These are phyloP conservation scores for Physella acuta DNA, from an alignment of 1,140 invertebrate genomes.

Conservation along the genomic window DNA sequence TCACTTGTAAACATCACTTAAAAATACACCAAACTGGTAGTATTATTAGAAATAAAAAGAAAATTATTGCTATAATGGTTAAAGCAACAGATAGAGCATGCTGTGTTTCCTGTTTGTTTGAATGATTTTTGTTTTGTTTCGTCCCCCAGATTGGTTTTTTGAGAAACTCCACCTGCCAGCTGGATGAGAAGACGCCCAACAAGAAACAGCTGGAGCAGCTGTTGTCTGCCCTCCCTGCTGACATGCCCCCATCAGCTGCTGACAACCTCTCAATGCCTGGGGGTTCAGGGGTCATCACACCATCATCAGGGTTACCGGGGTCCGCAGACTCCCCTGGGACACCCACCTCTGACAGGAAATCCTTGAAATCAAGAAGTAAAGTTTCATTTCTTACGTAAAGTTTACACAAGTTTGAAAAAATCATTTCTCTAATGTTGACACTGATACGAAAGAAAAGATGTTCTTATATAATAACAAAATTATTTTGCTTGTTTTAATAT, in stretches of 20 bases:
- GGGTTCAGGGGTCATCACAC: constrained; percentile 18
- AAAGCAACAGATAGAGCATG: no score
- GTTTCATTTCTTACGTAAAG: neutral
- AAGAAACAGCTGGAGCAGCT: constrained; percentile 55
- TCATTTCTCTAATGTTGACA: no score
- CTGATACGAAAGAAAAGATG: no score
- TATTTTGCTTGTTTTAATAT: no score
- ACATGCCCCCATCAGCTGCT: constrained; percentile 23
- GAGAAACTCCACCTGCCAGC: constrained; percentile 51
- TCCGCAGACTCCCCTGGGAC: constrained; percentile 50
- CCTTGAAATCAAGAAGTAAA: constrained; percentile 34
- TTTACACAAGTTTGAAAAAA: no score
- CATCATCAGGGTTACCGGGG: constrained; percentile 17
- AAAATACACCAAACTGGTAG: no score
- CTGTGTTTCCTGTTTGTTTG: no score
- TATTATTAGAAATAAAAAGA: no score
- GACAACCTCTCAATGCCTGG: constrained; percentile 16
- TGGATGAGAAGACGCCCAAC: constrained; percentile 47
- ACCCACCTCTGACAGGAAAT: constrained; percentile 42
- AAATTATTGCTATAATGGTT: no score
- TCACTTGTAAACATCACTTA: no score
- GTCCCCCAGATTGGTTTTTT: constrained; percentile 61
- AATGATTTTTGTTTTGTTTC: constrained; percentile 2
- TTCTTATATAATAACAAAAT: no score
- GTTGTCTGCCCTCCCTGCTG: constrained; percentile 44